These are phyloP conservation scores for Epinotia ramella DNA, from an alignment of 2,888 invertebrate genomes.

Conservation along the genomic window DNA sequence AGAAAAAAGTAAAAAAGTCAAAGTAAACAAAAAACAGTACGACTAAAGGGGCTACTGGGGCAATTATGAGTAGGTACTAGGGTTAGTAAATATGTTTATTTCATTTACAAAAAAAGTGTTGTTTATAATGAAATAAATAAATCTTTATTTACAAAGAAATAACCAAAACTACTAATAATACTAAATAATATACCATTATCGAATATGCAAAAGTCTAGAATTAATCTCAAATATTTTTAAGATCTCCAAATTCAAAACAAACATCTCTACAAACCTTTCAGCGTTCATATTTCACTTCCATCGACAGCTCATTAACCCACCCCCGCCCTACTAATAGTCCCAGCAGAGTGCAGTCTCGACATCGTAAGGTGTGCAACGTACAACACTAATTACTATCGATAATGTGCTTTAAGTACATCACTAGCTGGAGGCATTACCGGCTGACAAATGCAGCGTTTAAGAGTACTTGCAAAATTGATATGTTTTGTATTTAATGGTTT, in stretches of 20 bases:
- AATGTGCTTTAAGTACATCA: conserved; percentile 58
- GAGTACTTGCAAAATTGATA: conserved; percentile 25
- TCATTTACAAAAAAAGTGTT: no score
- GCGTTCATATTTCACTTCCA: conserved; percentile 1
- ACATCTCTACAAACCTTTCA: not conserved
- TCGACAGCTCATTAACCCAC: conserved; percentile 28
- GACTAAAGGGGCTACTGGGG: no score
- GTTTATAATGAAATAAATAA: no score
- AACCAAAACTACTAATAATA: no score
- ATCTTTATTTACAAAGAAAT: no score
- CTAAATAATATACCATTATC: no score
- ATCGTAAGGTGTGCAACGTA: conserved; percentile 77
- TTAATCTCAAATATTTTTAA: no score
- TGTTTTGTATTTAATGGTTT: conserved; percentile 26
- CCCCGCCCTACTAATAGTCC: conserved; percentile 68
- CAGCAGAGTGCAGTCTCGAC: conserved; percentile 78
- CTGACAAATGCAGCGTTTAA: conserved; percentile 38
- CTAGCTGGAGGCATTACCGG: conserved; percentile 47
- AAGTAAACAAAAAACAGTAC: no score
- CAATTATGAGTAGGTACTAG: no score
- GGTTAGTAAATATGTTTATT: no score
- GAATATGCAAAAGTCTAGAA: no score
- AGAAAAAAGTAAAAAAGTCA: no score
- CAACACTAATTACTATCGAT: conserved; percentile 71
- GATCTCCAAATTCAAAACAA: not conserved